phyloP scores from a whole-genome alignment of 2,797 vertebrate species.

The Psittacula derbiana region DNA sequence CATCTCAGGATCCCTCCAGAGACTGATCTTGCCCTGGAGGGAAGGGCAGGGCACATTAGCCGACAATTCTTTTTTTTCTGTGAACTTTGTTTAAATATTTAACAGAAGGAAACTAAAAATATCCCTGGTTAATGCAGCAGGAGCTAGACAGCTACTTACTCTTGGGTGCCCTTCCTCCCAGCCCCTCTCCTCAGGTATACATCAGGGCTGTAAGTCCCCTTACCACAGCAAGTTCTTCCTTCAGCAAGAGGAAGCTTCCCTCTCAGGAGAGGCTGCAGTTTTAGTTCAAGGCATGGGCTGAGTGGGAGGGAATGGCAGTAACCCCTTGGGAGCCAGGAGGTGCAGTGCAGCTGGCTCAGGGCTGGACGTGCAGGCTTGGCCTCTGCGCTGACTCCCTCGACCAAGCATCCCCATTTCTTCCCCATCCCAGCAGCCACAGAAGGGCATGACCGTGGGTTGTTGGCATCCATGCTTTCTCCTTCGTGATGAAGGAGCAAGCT shows the following conservation, averaged over 20 bases:
- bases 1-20: slow-evolving; percentile 47
- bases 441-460: neutral
- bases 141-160: slow-evolving; percentile 35
- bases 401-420: neutral
- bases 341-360: neutral
- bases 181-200: neutral
- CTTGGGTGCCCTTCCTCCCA: neutral
- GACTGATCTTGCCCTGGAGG: slow-evolving; percentile 51
- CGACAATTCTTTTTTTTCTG: slow-evolving; percentile 42
- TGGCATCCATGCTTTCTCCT: neutral
- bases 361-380: neutral
- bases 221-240: neutral
- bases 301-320: neutral
- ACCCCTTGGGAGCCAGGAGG: neutral
- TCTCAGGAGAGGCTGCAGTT: neutral
- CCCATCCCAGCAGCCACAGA: neutral
- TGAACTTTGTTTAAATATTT: slow-evolving; percentile 74
- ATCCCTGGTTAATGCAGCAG: slow-evolving; percentile 55
- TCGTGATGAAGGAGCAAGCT: neutral
- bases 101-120: slow-evolving; percentile 71
- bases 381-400: neutral
- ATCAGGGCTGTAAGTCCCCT: neutral
- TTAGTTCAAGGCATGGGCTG: neutral
- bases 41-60: slow-evolving; percentile 59
- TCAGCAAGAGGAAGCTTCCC: neutral